Evolutionary conservation across 2,888 invertebrate species (phyloP).

Genomic region (Platycnemis pennipes): DNA sequence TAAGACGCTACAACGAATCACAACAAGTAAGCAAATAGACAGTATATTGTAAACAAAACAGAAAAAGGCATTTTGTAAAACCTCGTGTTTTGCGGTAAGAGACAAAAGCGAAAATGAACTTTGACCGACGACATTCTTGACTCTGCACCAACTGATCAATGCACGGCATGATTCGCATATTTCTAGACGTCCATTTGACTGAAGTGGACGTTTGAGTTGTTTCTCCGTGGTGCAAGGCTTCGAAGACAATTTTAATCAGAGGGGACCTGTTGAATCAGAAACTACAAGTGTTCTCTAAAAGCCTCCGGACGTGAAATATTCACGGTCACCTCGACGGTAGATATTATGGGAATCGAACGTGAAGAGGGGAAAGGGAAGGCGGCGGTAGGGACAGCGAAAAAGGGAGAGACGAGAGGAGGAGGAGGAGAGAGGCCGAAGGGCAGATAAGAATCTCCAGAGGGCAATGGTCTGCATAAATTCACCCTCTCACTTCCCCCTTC

Average conservation of each 20-base stretch:
- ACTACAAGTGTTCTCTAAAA: background rate
- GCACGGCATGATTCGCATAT: background rate
- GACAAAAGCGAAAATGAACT: background rate
- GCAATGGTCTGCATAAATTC: constrained; percentile 67
- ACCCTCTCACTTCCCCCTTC: background rate
- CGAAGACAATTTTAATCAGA: background rate
- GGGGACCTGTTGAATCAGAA: background rate
- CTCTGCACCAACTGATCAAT: background rate
- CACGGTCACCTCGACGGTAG: background rate
- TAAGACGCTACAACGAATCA: no score
- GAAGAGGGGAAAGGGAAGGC: background rate
- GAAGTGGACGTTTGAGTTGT: background rate
- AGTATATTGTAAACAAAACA: background rate
- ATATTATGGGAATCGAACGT: background rate
- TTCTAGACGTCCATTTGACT: background rate
- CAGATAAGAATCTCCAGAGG: constrained; percentile 66
- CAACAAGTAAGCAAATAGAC: no score
- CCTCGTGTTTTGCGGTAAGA: background rate
- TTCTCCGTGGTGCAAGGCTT: background rate
- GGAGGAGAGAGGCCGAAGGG: constrained; percentile 21
- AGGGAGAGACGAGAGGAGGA: background rate
- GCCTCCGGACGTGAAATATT: background rate
- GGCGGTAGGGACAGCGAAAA: constrained; percentile 5
- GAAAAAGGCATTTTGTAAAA: background rate
- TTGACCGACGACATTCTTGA: background rate